Evolutionary conservation across 2,113 vertebrate genomes (phyloP), one percentile per base, ranked within the genome.

Genomic region (Corythornis madagascariensis): DNA sequence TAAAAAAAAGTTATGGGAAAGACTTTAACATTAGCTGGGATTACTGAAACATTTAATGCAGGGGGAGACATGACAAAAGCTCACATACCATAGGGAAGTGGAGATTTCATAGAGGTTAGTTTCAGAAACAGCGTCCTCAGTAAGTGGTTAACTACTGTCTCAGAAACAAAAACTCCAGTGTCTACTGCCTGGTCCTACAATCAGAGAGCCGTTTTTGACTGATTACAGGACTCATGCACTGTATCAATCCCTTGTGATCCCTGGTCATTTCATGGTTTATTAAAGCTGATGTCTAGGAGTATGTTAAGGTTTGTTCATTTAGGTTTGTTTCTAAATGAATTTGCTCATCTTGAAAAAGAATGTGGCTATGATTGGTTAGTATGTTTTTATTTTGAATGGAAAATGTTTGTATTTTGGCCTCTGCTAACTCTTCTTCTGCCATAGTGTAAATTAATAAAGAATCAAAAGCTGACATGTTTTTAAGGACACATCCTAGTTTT

Each of bases 181-280:
- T 75, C 89, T 35, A 5, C 33, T 72, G 40, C 38, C 75, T 70
- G 31, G 6, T 79, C 14, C 52, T 86, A 50, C 43, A 83, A 56
- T 10, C 0, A 79, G 55, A 74, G 29, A 79, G 4, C 3, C 11
- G 12, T 16, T 77, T 92, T 57, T 0, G 0, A n/a, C 31, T 43
- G 55, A 55, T 5, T 76, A 31, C 17, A 65, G 45, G 33, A 53
- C 19, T 57, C 38, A 13, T 66, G 29, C 13, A 17, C 48, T 52
- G 42, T n/a, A 40, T 59, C 15, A 53, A 64, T 86, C 12, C 5
- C 6, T 35, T 60, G 16, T 65, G 9, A 19, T 63, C 38, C 8
- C 33, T 73, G 25, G 28, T 84, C 16, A 55, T 8, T 3, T 52
- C 10, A 22, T 4, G 2, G 26, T 47, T 83, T 52, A 33, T 75